phyloP scores from a whole-genome alignment of 2,797 vertebrate genomes.

The Poliocrania exsul region DNA sequence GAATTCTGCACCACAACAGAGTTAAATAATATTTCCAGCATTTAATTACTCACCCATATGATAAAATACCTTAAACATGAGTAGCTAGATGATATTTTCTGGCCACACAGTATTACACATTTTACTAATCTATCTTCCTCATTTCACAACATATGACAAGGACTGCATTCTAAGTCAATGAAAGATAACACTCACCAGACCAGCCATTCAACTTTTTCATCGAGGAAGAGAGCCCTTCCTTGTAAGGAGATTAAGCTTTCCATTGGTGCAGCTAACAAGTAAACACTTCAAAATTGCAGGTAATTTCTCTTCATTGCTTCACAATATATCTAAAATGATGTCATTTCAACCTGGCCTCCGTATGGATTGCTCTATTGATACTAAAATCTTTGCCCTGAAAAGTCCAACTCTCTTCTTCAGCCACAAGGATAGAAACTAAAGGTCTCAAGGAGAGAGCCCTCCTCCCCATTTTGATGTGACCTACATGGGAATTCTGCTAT shows the following conservation, averaged over 20 bases:
- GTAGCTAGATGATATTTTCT: background rate
- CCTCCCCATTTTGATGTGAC: background rate
- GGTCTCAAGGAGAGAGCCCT: background rate
- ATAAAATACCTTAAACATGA: background rate
- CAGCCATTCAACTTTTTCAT: conserved; percentile 50
- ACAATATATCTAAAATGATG: background rate
- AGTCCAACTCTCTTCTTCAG: background rate
- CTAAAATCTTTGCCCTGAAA: background rate
- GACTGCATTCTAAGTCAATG: background rate
- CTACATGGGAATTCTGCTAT: conserved; percentile 18
- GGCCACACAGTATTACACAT: background rate
- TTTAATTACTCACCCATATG: background rate
- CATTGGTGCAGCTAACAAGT: conserved; percentile 4
- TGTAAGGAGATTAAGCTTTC: conserved; percentile 55
- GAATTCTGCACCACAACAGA: background rate
- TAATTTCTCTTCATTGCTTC: background rate
- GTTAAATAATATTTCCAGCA: background rate
- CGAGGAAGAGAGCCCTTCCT: conserved; percentile 40
- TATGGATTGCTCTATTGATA: background rate
- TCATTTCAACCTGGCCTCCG: background rate
- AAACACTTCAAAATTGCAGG: background rate
- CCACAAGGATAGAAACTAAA: background rate
- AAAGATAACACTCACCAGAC: conserved; percentile 58
- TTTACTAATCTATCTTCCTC: background rate
- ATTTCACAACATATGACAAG: background rate